Base-by-base conservation (phyloP, 2,113 vertebrate genomes). In the Eublepharis macularius region DNA sequence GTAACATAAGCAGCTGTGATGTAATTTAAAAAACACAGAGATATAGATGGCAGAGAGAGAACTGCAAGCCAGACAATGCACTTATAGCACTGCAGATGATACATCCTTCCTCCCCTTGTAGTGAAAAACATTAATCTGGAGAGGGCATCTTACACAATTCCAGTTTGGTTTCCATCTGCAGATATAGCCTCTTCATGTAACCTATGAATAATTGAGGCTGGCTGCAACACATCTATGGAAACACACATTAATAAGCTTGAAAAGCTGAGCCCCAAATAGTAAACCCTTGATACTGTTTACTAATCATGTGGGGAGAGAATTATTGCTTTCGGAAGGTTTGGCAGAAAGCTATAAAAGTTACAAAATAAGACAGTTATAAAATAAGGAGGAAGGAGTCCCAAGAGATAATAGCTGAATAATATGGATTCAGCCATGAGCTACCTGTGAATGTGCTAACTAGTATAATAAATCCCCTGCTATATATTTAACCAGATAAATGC, bases 391-490 rank as follows among this genome's bases (percentile, higher is more conserved):
- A 84, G 21, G 47, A 77, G 63, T n/a, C 75, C 36, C 36, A 41
- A 51, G 63, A 29, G 17, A 41, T 49, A 69, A 77, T 34, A 54
- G 5, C 17, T 54, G 76, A 66, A 72, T 86, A 76, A 82, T 79
- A 78, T 82, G 80, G 86, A 84, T 81, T 63, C 75, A 36, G 54
- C 76, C 81, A 26, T 89, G 87, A 89, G 81, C 86, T 90, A 88
- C 76, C 70, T 83, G 60, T 45, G 76, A 85, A 82, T 86, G 41
- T 82, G 77, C 87, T 89, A 90, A 86, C 76, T 26, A 47, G 41
- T 47, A 34, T 47, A 75, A 83, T 83, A 83, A 83, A 83, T 75
- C 70, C 29, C 54, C 81, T 47, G 51, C 41, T 65, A 45, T 83
- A 83, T 47, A 65, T 65, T 36, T 41, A 83, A 19, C 13, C 36